These are phyloP conservation scores for Cryptops parisi DNA, from an alignment of 2,888 invertebrate species.

Conservation along the genomic window DNA sequence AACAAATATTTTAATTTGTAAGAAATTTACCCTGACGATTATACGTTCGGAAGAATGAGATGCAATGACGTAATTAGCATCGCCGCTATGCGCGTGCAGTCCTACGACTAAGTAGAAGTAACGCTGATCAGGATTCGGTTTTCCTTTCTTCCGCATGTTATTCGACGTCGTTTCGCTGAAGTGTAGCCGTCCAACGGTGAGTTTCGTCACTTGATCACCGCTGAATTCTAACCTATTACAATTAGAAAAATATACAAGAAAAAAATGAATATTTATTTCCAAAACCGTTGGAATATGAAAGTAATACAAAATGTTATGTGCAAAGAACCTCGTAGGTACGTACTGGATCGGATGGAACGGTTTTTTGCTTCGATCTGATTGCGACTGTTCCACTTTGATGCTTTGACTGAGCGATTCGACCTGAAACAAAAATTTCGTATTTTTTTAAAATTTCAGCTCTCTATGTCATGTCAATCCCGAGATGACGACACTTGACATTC, in stretches of 20 bases:
- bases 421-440: conserved; percentile 22
- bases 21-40: conserved; percentile 90
- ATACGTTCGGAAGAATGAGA: conserved; percentile 90
- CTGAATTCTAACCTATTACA: conserved; percentile 76
- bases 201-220: conserved; percentile 73
- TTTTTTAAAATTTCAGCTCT: no score
- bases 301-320: not conserved
- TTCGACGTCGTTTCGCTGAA: conserved; percentile 98
- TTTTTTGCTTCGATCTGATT: conserved; percentile 93
- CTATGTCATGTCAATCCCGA: no score
- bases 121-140: conserved; percentile 96
- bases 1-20: no score
- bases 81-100: conserved; percentile 71
- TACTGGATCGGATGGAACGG: conserved; percentile 91
- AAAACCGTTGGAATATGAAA: no score
- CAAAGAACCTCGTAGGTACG: conserved; percentile 36
- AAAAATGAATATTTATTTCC: no score
- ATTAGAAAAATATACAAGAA: no score
- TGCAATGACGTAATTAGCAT: conserved; percentile 61
- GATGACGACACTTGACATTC: no score
- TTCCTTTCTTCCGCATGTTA: conserved; percentile 97
- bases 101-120: conserved; percentile 93
- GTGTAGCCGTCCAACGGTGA: conserved; percentile 90
- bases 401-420: conserved; percentile 86
- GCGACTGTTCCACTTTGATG: conserved; percentile 93